Percentiles rank a stretch among this genome's conserved stretches.
Conservation (phyloP, 2,888 invertebrate species). For the Eupithecia insigniata region DNA sequence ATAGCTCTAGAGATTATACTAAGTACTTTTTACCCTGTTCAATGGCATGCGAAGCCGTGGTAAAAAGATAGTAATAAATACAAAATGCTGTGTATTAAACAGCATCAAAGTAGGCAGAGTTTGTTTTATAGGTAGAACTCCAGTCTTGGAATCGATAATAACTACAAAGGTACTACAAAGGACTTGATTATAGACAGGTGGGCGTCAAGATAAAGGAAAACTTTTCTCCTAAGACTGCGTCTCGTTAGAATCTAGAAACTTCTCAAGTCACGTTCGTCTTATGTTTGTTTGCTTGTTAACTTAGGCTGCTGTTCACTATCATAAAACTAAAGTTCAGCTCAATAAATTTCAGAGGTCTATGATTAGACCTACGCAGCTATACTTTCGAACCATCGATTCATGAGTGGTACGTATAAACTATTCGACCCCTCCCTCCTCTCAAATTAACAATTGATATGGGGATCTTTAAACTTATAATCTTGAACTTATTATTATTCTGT, state of each 20-base stretch:
- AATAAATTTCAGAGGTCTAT: not conserved
- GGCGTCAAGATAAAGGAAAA: not conserved
- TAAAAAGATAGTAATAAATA: not conserved
- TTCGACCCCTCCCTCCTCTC: too few relatives aligned
- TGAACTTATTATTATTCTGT: too few relatives aligned
- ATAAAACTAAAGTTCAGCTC: not conserved
- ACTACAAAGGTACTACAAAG: not conserved
- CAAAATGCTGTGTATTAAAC: not conserved
- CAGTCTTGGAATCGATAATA: not conserved
- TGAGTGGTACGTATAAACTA: too few relatives aligned
- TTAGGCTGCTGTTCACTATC: constrained; percentile 1
- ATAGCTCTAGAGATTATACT: too few relatives aligned
- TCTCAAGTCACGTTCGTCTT: not conserved
- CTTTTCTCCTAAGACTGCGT: not conserved
- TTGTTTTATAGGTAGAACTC: not conserved
- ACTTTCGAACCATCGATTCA: too few relatives aligned
- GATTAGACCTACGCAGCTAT: not conserved
- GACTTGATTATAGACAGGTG: not conserved
- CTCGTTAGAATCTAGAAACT: not conserved
- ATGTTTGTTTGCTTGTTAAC: not conserved
- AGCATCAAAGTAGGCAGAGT: not conserved
- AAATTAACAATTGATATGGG: too few relatives aligned
- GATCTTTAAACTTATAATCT: too few relatives aligned
- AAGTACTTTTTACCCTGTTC: too few relatives aligned
- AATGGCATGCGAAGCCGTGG: not conserved